Percentiles rank a stretch among this genome's conserved stretches.
phyloP scores from a whole-genome alignment of 2,888 invertebrate species.

The Nineta flava region DNA sequence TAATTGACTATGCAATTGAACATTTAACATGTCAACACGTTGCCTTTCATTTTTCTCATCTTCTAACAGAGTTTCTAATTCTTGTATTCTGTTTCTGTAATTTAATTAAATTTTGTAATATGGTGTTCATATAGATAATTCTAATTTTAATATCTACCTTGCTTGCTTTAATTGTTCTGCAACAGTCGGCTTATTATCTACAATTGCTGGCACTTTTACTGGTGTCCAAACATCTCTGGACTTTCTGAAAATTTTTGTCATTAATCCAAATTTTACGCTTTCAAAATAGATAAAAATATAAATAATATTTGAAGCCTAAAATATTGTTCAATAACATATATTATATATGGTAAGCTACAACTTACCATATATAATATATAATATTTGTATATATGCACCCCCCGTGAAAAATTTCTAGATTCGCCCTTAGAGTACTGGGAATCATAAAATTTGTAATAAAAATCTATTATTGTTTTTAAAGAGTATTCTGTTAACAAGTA shows the following conservation, averaged over 20 bases:
- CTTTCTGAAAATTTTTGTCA: background rate
- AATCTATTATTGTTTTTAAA: too few species aligned
- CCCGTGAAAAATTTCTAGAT: too few species aligned
- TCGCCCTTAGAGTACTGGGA: too few species aligned
- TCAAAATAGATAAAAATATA: too few species aligned
- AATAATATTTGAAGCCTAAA: too few species aligned
- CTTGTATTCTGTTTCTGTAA: conserved; percentile 6
- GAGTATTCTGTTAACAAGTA: too few species aligned
- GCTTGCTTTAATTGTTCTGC: conserved; percentile 6
- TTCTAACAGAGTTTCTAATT: conserved; percentile 40
- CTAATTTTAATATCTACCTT: background rate
- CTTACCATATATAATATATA: too few species aligned
- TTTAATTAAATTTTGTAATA: background rate
- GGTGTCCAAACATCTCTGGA: conserved; percentile 4
- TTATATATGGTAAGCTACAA: too few species aligned
- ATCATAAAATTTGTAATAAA: too few species aligned
- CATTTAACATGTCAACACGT: conserved; percentile 43
- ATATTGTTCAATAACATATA: too few species aligned
- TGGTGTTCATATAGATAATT: background rate
- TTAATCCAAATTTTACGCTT: too few species aligned
- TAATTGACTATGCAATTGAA: conserved; percentile 41
- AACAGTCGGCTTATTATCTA: background rate
- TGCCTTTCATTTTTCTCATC: conserved; percentile 44
- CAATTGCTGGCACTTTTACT: background rate
- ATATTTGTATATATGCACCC: too few species aligned